Evolutionary conservation across 2,888 invertebrate genomes (phyloP).

Genomic region (Drosophila vallismaia): DNA sequence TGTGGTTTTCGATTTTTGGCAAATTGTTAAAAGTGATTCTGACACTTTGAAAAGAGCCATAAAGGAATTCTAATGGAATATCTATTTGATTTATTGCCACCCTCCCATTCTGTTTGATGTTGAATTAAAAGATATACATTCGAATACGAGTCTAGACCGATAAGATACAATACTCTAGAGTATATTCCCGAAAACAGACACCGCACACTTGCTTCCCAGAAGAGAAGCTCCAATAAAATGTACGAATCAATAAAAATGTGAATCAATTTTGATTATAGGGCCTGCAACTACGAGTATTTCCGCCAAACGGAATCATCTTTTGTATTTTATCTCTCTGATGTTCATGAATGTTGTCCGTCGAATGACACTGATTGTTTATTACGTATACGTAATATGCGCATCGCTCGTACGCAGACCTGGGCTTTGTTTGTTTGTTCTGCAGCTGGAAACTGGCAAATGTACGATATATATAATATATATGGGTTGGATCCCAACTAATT

Average conservation of each 20-base stretch:
- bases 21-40: conserved; percentile 44
- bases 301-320: conserved; percentile 44
- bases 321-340: conserved; percentile 21
- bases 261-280: conserved; percentile 31
- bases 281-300: conserved; percentile 21
- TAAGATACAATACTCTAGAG: conserved; percentile 27
- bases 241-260: conserved; percentile 7
- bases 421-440: conserved; percentile 12
- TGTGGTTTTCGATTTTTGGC: conserved; percentile 15
- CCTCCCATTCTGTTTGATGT: conserved; percentile 62
- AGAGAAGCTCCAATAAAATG: conserved; percentile 6
- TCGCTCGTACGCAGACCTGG: conserved; percentile 63
- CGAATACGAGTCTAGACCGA: conserved; percentile 5
- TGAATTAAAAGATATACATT: conserved; percentile 55
- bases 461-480: background rate
- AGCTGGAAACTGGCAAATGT: background rate
- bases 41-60: conserved; percentile 59
- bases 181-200: conserved; percentile 4
- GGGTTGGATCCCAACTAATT: conserved; percentile 13
- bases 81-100: conserved; percentile 63
- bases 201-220: background rate
- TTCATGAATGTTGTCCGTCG: conserved; percentile 21
- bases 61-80: conserved; percentile 45
- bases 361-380: conserved; percentile 59
- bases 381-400: conserved; percentile 65